Evolutionary conservation across 1,140 invertebrate species (phyloP).

Genomic region (Probaryconus sp.): DNA sequence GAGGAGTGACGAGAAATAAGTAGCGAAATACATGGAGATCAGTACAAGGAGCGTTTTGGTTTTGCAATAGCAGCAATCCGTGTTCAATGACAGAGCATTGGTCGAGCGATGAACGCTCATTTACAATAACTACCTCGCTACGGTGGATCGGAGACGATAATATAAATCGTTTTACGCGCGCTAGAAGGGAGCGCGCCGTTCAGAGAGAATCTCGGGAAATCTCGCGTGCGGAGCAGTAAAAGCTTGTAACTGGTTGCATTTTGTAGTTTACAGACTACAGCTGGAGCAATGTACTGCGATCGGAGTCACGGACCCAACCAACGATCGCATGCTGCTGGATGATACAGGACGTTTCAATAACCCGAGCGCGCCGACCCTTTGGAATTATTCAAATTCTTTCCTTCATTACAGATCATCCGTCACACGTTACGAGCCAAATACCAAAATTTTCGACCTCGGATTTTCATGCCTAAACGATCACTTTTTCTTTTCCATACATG

Average conservation of each 20-base stretch:
- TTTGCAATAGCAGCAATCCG: constrained; percentile 29
- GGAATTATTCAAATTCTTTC: constrained; percentile 49
- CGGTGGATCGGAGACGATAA: constrained; percentile 51
- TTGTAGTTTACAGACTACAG: constrained; percentile 56
- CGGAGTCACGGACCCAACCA: constrained; percentile 56
- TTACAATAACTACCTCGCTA: constrained; percentile 53
- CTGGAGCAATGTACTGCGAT: constrained; percentile 59
- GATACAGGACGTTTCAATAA: constrained; percentile 45
- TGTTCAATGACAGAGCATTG: constrained; percentile 45
- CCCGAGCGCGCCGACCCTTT: constrained; percentile 22
- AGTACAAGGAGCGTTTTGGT: background rate
- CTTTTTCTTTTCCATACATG: too few species aligned
- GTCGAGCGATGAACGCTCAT: constrained; percentile 44
- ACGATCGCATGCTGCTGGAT: constrained; percentile 42
- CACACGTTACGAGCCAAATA: too few species aligned
- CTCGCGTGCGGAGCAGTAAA: constrained; percentile 55
- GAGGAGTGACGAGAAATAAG: constrained; percentile 11
- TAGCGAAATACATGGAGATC: background rate
- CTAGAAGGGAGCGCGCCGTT: constrained; percentile 26
- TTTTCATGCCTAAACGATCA: too few species aligned
- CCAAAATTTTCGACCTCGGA: too few species aligned
- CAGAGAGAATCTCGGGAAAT: constrained; percentile 60
- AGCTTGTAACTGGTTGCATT: constrained; percentile 56
- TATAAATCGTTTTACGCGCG: constrained; percentile 58
- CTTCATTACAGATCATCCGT: background rate